Evolutionary conservation across 2,113 vertebrate species (phyloP).

Genomic region (rabbit (Oryctolagus cuniculus)): mOryCun1.1 NC_091434.1:105731001-105731500

Average conservation of each 20-base stretch:
- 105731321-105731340: not conserved
- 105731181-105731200: constrained; percentile 15
- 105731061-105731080: not conserved
- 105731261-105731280: not conserved
- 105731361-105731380: constrained; percentile 38
- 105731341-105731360: constrained; percentile 47
- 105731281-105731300: not conserved
- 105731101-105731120: too few relatives aligned
- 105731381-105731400: constrained; percentile 25
- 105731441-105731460: constrained; percentile 63
- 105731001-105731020: not conserved
- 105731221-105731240: constrained; percentile 23
- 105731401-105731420: constrained; percentile 54
- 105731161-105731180: not conserved
- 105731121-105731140: not conserved
- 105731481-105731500: not conserved
- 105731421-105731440: constrained; percentile 68
- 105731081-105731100: not conserved
- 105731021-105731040: not conserved
- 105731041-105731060: not conserved
- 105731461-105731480: not conserved
- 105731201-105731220: not conserved
- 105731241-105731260: constrained; percentile 13
- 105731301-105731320: constrained; percentile 38
- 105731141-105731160: not conserved